phyloP scores from a whole-genome alignment of 2,797 vertebrate genomes.

The Lophotriccus pileatus region DNA sequence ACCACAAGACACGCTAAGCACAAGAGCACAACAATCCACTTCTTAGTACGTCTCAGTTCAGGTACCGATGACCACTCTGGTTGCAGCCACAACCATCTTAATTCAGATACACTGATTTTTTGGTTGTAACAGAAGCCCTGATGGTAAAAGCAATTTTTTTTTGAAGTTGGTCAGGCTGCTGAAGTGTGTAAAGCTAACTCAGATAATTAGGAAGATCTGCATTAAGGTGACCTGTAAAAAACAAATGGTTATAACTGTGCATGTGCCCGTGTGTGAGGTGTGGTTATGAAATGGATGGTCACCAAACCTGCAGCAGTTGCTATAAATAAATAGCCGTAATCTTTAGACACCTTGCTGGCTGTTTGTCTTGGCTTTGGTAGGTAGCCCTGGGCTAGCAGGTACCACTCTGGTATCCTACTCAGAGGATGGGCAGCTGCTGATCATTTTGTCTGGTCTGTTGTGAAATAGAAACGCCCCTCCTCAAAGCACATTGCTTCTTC shows the following conservation, averaged over 20 bases:
- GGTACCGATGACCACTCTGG: background rate
- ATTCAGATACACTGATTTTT: background rate
- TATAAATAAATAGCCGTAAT: background rate
- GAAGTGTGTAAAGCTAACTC: background rate
- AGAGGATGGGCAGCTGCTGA: background rate
- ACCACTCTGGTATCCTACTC: background rate
- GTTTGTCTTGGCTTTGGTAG: background rate
- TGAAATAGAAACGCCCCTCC: background rate
- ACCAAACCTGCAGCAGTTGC: background rate
- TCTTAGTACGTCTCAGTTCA: background rate
- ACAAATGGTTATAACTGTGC: background rate
- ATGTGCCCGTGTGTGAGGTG: background rate
- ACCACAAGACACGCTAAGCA: background rate
- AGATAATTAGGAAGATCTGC: background rate
- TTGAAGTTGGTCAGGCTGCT: background rate
- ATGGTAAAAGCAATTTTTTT: background rate
- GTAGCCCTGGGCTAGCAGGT: background rate
- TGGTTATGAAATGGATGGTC: background rate
- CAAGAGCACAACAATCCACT: background rate
- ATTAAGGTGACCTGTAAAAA: background rate
- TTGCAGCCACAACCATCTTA: background rate
- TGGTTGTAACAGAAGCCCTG: background rate
- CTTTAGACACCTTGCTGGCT: background rate
- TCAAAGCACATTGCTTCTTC: background rate
- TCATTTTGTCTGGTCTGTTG: background rate